phyloP scores from a whole-genome alignment of 2,113 vertebrate genomes.

The Petrocephalus microphthalmus region DNA sequence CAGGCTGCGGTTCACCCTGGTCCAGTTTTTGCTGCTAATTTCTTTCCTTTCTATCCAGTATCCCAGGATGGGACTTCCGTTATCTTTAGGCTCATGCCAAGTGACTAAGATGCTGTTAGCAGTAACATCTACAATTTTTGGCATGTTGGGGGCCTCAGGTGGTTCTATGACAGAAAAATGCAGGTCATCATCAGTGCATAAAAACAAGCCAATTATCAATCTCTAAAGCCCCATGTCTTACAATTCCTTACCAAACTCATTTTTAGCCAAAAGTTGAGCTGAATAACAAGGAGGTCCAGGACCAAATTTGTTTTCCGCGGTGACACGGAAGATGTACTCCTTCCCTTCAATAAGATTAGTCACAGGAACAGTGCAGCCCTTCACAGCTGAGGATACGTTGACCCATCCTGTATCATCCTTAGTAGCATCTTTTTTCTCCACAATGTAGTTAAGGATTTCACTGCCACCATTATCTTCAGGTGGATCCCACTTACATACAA shows the following conservation, averaged over 20 bases:
- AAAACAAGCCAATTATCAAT: not conserved
- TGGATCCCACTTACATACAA: conserved; percentile 83
- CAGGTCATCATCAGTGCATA: not conserved
- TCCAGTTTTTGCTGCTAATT: conserved; percentile 93
- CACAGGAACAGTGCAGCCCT: conserved; percentile 75
- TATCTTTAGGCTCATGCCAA: conserved; percentile 97
- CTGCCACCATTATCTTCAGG: conserved; percentile 89
- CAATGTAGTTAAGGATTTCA: conserved; percentile 87
- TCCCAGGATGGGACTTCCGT: conserved; percentile 90
- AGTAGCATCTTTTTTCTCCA: conserved; percentile 93
- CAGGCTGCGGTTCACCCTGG: conserved; percentile 78
- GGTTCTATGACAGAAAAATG: conserved; percentile 64
- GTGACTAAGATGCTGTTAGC: conserved; percentile 77
- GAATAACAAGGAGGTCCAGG: conserved; percentile 74
- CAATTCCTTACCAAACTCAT: conserved; percentile 81
- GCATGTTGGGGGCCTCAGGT: conserved; percentile 88
- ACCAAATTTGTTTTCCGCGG: conserved; percentile 87
- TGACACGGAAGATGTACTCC: conserved; percentile 89
- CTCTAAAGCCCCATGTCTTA: not conserved
- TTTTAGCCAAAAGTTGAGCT: conserved; percentile 77
- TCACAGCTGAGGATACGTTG: conserved; percentile 74
- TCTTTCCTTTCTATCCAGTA: conserved; percentile 98
- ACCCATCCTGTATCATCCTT: conserved; percentile 86
- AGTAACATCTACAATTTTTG: conserved; percentile 79
- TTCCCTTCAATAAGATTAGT: conserved; percentile 91